These are phyloP conservation scores for Synergus itoensis DNA, from an alignment of 2,888 invertebrate genomes.

Conservation along the genomic window DNA sequence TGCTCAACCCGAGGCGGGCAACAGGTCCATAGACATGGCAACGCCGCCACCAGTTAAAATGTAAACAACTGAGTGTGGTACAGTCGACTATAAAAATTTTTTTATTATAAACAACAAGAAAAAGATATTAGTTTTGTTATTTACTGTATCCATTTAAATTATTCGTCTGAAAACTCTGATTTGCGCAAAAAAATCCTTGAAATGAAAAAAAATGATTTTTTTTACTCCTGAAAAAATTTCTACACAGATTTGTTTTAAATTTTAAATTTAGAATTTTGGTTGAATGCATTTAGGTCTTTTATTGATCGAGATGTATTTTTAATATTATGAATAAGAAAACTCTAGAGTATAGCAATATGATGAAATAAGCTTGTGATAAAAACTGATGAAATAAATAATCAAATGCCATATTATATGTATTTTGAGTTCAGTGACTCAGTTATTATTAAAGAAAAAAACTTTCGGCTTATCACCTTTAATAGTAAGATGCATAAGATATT, in stretches of 20 bases:
- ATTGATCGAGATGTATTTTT: too few relatives aligned
- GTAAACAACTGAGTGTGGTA: constrained; percentile 75
- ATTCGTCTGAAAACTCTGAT: not conserved
- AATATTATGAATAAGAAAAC: not conserved
- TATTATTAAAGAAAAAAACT: not conserved
- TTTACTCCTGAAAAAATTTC: not conserved
- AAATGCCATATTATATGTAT: not conserved
- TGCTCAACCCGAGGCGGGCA: constrained; percentile 62
- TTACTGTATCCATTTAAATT: not conserved
- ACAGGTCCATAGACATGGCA: constrained; percentile 75
- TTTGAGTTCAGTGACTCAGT: not conserved
- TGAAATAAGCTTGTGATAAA: not conserved
- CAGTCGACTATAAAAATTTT: constrained; percentile 61
- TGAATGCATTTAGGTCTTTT: too few relatives aligned
- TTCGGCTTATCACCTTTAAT: constrained; percentile 1
- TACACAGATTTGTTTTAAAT: too few relatives aligned
- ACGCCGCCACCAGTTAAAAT: constrained; percentile 73
- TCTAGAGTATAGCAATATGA: not conserved
- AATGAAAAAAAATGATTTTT: not conserved
- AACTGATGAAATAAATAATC: not conserved
- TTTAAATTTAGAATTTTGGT: too few relatives aligned
- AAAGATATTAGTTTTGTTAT: not conserved
- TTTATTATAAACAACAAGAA: not conserved
- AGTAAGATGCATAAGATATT: constrained; percentile 5
- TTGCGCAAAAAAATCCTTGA: too few relatives aligned